Base-by-base conservation (phyloP, 1,140 invertebrate species). In the Drosophila nasuta region DNA sequence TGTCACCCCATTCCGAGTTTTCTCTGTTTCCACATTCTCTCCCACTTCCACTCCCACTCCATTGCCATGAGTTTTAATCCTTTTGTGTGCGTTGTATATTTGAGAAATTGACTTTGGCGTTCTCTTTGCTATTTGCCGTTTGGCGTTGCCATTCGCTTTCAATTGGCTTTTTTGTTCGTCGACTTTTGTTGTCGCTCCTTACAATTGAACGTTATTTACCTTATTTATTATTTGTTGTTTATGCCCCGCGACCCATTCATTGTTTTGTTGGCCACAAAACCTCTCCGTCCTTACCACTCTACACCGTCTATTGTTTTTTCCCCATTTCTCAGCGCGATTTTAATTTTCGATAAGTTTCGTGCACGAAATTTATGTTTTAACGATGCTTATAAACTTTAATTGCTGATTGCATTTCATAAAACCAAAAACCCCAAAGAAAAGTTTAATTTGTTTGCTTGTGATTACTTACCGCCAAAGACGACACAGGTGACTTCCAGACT, bases 401-500 rank as follows among this genome's bases (percentile, higher is more conserved):
- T 82, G 78, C 81, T 75, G 67, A 79, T 78, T 79, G 75, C 59
- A 70, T 30, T 77, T 80, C 48, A 58, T 54, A 54, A 66, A 28
- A 13, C 25, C 35, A 52, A 30, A 2, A 33, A 46, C 11, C 54
- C 41, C 30, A 17, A 20, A 30, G 15, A 33, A 57, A 56, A 59
- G 54, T 63, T 73, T 7, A 17, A 52, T 56, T 49, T 43, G 6
- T 48, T 51, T 51, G 41, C 13, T 69, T 15, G 10, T 10, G 8
- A 20, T 5, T 65, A 94, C 95, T 95, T 94, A 98, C 97, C 97
- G 92, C 97, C 97, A 43, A 94, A 94, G 41, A 97, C 97, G 66
- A 96, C 94, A 93, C 97, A 98, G 72, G 95, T 96, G 60, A 98
- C 94, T 91, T 95, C 95, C 93, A 98, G 95, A 67, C 95, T 95